Evolutionary conservation across 2,888 invertebrate genomes (phyloP).

Genomic region (Pterostichus madidus): DNA sequence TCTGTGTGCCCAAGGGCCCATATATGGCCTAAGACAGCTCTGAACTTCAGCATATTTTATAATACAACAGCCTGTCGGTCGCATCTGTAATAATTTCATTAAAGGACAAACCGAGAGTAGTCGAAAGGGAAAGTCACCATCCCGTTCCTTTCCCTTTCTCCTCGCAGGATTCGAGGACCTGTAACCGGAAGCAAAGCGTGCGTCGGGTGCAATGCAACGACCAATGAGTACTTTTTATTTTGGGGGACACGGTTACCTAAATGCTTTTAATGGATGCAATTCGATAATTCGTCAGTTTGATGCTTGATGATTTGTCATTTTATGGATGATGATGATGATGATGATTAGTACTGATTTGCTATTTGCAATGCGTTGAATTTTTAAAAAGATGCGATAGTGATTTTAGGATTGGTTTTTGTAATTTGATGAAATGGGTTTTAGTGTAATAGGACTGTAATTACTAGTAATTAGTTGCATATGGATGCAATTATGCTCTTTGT

Average conservation of each 20-base stretch:
- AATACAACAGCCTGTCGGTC: no score
- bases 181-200: no score
- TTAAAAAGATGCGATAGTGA: conserved; percentile 15
- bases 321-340: conserved; percentile 18
- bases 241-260: conserved; percentile 67
- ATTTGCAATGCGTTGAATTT: background rate
- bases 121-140: no score
- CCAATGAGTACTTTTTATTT: no score
- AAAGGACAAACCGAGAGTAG: no score
- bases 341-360: background rate
- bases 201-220: no score
- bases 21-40: no score
- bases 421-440: conserved; percentile 21
- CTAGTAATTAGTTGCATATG: background rate
- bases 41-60: no score
- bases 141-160: no score
- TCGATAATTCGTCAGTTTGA: background rate
- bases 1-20: no score
- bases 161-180: no score
- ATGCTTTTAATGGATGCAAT: conserved; percentile 24
- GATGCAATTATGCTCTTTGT: conserved; percentile 5
- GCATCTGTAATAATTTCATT: no score
- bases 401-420: conserved; percentile 2
- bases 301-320: conserved; percentile 41
- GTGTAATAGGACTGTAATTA: conserved; percentile 14